Conservation (phyloP, 2,888 invertebrate genomes). For the Phanerotoma sp. region DNA sequence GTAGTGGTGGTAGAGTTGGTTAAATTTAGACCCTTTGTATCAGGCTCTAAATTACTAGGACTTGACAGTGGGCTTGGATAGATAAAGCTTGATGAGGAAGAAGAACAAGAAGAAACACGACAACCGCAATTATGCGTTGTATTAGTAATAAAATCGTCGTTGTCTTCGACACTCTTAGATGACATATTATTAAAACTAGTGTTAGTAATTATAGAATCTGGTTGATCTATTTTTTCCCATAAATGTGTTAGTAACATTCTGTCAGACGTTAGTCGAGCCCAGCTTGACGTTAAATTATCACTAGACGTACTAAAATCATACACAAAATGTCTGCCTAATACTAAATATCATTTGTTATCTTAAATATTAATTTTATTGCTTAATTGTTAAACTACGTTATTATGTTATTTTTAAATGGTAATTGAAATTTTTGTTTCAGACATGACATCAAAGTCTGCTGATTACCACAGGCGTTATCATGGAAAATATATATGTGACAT, state of each 20-base stretch:
- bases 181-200: constrained; percentile 42
- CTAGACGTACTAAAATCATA: constrained; percentile 45
- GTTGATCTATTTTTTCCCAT: constrained; percentile 46
- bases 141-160: constrained; percentile 37
- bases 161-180: constrained; percentile 39
- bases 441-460: not conserved
- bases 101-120: constrained; percentile 40
- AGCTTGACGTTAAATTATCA: constrained; percentile 48
- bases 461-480: constrained; percentile 35
- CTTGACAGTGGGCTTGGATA: constrained; percentile 16
- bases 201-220: constrained; percentile 41
- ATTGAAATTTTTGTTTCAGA: constrained; percentile 29
- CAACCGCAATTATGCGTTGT: constrained; percentile 39
- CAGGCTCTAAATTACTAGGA: constrained; percentile 6
- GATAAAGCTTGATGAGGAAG: constrained; percentile 25
- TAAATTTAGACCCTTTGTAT: not conserved
- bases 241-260: constrained; percentile 51
- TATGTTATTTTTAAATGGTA: no score
- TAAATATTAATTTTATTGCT: no score
- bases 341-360: not conserved
- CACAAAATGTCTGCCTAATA: not conserved
- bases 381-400: not conserved
- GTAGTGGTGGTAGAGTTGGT: no score
- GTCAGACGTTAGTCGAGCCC: constrained; percentile 51
- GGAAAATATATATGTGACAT: constrained; percentile 37